Percentiles rank a stretch among this genome's conserved stretches.
Conservation (phyloP, 2,113 vertebrate genomes). For the Shinisaurus crocodilurus region DNA sequence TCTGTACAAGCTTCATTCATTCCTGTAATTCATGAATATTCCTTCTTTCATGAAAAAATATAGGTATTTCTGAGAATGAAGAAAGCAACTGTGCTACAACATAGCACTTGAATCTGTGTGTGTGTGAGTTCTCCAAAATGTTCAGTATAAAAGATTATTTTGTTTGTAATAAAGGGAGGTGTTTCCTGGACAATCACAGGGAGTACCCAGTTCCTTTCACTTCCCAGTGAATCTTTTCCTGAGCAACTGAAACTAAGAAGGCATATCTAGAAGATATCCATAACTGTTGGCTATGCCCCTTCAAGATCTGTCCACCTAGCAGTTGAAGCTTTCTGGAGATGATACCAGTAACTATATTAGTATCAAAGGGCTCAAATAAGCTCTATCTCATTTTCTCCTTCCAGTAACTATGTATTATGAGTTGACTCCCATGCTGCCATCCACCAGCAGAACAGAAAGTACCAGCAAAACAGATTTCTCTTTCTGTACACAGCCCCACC, state of each 20-base stretch:
- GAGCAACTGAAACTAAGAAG: background rate
- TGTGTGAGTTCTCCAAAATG: background rate
- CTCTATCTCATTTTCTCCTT: background rate
- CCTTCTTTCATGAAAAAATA: background rate
- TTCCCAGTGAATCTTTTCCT: background rate
- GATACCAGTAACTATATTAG: background rate
- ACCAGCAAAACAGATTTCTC: too few species aligned
- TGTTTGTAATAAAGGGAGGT: background rate
- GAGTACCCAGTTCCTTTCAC: background rate
- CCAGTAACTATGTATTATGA: background rate
- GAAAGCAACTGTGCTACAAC: background rate
- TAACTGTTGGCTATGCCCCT: background rate
- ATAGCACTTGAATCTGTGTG: too few species aligned
- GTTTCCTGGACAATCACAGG: background rate
- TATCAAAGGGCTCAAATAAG: background rate
- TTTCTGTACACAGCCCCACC: too few species aligned
- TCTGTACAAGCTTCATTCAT: background rate
- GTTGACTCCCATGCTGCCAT: too few species aligned
- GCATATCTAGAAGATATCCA: background rate
- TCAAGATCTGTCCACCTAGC: background rate
- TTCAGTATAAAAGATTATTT: background rate
- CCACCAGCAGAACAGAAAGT: too few species aligned
- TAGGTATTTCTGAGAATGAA: background rate
- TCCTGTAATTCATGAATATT: background rate
- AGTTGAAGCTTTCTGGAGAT: background rate